Percentiles rank a stretch among this genome's conserved stretches.
phyloP scores from a whole-genome alignment of 1,140 invertebrate genomes.

The Tenebrio molitor region DNA sequence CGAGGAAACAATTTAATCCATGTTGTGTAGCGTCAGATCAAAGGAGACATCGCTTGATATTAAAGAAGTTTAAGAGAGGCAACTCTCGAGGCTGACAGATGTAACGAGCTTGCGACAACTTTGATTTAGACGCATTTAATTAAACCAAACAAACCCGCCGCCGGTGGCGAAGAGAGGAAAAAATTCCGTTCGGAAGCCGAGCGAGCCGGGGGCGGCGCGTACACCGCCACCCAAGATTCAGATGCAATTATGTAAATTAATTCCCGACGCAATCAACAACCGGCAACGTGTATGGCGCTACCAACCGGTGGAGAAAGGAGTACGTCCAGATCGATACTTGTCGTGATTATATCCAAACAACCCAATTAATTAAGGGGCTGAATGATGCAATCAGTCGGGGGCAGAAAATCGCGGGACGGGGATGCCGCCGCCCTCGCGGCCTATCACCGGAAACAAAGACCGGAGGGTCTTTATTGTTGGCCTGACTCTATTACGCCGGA shows the following conservation, averaged over 20 bases:
- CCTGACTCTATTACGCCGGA: constrained; percentile 12
- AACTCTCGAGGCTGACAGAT: not conserved
- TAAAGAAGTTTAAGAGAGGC: constrained; percentile 30
- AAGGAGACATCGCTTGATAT: constrained; percentile 28
- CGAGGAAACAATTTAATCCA: constrained; percentile 24
- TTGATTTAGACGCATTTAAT: constrained; percentile 34
- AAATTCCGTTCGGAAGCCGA: not conserved
- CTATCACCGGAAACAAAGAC: constrained; percentile 2
- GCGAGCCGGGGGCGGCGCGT: not conserved
- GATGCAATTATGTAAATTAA: constrained; percentile 39
- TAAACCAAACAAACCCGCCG: constrained; percentile 17
- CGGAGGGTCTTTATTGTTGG: not conserved
- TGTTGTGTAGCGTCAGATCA: constrained; percentile 23
- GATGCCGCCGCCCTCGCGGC: not conserved
- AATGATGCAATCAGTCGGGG: constrained; percentile 18
- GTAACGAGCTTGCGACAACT: constrained; percentile 26
- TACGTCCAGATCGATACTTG: constrained; percentile 24
- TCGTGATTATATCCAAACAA: constrained; percentile 34
- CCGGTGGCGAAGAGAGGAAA: not conserved
- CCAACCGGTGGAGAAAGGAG: constrained; percentile 16
- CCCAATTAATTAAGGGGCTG: constrained; percentile 26
- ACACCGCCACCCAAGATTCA: constrained; percentile 4
- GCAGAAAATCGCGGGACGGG: constrained; percentile 7
- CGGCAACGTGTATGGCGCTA: constrained; percentile 14
- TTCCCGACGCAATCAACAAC: constrained; percentile 34